Base-by-base conservation (phyloP, 2,797 vertebrate species). In the Gymnopithys bicolor region DNA sequence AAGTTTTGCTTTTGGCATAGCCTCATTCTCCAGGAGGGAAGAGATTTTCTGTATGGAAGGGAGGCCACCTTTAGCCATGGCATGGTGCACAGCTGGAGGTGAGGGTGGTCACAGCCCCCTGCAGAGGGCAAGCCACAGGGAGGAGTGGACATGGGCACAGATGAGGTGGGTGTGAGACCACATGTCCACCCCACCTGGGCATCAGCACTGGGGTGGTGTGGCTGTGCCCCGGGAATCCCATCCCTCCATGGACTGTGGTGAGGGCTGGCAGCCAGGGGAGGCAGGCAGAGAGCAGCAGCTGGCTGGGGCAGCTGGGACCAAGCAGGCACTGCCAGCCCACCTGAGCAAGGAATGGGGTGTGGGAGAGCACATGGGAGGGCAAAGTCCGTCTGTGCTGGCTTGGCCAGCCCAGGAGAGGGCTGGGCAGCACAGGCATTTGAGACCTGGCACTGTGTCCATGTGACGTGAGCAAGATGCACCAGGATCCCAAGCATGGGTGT, bases 171-270 rank as follows among this genome's bases (percentile, higher is more conserved):
- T 45, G 66, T 5, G 3, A 87, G 52, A 33, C 39, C 70, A 6
- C 64, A 32, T 0, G 9, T n/a, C 8, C 32, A 48, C 48, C n/a
- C n/a, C 3, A 2, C 18, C 32, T 0, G 1, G 33, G 39, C 39
- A 35, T 49, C 39, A 13, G 28, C 5, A 1, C 46, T 55, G 76
- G 3, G 2, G 8, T 35, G n/a, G 13, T 39, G 75, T 69, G 71
- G 37, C 83, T 69, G 55, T 85, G 64, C 24, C 63, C 64, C 4
- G 0, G 3, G 52, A 52, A 52, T 9, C 49, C 30, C 48, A 33
- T 74, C 28, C 35, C 52, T 1, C 2, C 0, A 1, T 37, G 46
- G 39, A 30, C 41, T 2, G 0, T 0, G 4, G 35, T 0, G 0
- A 27, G 67, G 21, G 5, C 28, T 41, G 35, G 51, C 45, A 67